Base-by-base conservation (phyloP, 2,797 vertebrate species). In the Dicrostonyx torquatus region DNA sequence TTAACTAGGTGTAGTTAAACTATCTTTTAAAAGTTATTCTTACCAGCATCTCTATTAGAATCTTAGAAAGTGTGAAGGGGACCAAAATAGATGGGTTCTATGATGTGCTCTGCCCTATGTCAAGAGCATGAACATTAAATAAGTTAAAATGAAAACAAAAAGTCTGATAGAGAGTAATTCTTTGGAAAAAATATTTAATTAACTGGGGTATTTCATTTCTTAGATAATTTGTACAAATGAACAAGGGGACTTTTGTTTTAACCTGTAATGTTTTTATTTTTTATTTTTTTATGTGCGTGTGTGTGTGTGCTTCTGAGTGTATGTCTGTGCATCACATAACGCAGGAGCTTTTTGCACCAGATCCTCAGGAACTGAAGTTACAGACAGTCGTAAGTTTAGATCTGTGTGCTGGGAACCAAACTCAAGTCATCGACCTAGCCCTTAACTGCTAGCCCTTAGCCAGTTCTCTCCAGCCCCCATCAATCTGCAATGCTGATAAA, bases 11-110 rank as follows among this genome's bases (percentile, higher is more conserved):
- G 78, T 31, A 90, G n/a, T 72, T 77, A 86, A 26, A 68, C 45
- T 60, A 50, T 6, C 40, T 93, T 93, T 95, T 34, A 89, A 75
- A 93, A 96, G 40, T 77, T 87, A n/a, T 87, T 91, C 14, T 92
- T 87, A 94, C 18, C 84, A 79, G 45, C 13, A 43, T 87, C 18
- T 93, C 20, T 79, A 79, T 13, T 45, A 82, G 37, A 96, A 93
- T 82, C 80, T 66, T 62, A 83, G 75, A 88, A 89, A 94, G 40
- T 4, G 3, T 6, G 11, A 2, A 1, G 24, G 11, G 55, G 53
- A 83, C 1, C 15, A 43, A 93, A 94, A 92, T 6, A 85, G 86
- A 79, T 87, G 14, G 64, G 53, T 68, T 94, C 31, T 89, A 90
- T 14, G 73, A 72, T 45, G 58, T 48, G n/a, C 70, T 89, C n/a